Conservation (phyloP, 2,797 vertebrate genomes). For the Botia almorhae region DNA sequence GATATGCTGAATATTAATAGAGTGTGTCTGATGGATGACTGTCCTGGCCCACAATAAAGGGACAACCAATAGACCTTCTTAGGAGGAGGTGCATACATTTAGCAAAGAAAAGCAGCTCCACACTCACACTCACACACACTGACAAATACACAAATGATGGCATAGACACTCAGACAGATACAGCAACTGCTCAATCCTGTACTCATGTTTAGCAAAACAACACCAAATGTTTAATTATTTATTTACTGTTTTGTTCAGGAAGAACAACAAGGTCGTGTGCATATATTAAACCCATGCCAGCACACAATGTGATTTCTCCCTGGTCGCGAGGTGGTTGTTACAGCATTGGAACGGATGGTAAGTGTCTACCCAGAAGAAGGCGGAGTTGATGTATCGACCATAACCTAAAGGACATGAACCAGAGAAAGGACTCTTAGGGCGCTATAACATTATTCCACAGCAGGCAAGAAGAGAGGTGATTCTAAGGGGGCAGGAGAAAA, state of each 20-base stretch:
- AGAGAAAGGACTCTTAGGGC: slow-evolving; percentile 47
- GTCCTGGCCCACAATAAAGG: slow-evolving; percentile 60
- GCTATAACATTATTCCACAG: slow-evolving; percentile 55
- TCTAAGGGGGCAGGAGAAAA: slow-evolving; percentile 56
- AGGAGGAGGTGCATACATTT: slow-evolving; percentile 28
- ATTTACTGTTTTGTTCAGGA: slow-evolving; percentile 60
- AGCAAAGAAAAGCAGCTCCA: slow-evolving; percentile 49
- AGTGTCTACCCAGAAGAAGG: slow-evolving; percentile 67
- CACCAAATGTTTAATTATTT: slow-evolving; percentile 57
- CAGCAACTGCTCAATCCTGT: slow-evolving; percentile 74
- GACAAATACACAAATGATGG: slow-evolving; percentile 56
- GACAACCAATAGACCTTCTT: slow-evolving; percentile 53
- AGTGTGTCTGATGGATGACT: slow-evolving; percentile 67
- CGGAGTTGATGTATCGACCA: slow-evolving; percentile 49
- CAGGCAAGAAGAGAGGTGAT: slow-evolving; percentile 34
- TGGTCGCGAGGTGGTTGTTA: slow-evolving; percentile 63
- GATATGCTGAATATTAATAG: slow-evolving; percentile 77
- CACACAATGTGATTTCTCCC: slow-evolving; percentile 64
- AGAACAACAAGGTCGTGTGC: slow-evolving; percentile 77
- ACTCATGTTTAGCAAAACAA: slow-evolving; percentile 64
- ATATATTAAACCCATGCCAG: slow-evolving; percentile 78
- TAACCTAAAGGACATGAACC: slow-evolving; percentile 56
- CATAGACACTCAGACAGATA: slow-evolving; percentile 65
- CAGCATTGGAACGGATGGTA: slow-evolving; percentile 72
- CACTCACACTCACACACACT: slow-evolving; percentile 40